A percentile compares a stretch with the other conserved stretches of the same genome.
Conservation (phyloP, 2,888 invertebrate species). For the Drosophila tripunctata region DNA sequence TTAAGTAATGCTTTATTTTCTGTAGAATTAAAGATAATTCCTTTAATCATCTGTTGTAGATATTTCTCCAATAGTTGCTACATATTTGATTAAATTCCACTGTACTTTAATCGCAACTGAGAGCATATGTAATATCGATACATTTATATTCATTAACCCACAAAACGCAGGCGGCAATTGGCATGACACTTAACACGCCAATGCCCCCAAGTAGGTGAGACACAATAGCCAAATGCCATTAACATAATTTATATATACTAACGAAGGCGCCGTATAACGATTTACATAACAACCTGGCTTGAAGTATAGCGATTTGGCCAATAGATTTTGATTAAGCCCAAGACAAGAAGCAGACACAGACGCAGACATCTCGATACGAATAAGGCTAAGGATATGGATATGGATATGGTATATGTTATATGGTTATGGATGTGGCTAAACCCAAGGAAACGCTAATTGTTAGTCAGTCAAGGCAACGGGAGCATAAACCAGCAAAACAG, state of each 20-base stretch:
- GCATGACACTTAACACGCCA: slow-evolving; percentile 50
- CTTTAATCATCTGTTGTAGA: neutral
- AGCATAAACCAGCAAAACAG: slow-evolving; percentile 51
- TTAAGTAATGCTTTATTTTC: neutral
- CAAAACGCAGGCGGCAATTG: slow-evolving; percentile 45
- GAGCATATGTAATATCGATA: slow-evolving; percentile 31
- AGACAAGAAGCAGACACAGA: slow-evolving; percentile 11
- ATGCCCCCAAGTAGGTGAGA: slow-evolving; percentile 1
- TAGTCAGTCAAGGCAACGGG: slow-evolving; percentile 43
- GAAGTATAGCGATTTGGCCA: slow-evolving; percentile 30
- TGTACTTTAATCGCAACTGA: neutral
- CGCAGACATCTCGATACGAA: neutral
- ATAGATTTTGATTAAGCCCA: slow-evolving; percentile 56
- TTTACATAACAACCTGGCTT: slow-evolving; percentile 43
- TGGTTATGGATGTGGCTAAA: neutral
- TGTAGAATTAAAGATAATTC: neutral
- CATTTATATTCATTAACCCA: slow-evolving; percentile 70
- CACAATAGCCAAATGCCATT: slow-evolving; percentile 60
- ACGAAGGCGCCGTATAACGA: slow-evolving; percentile 22
- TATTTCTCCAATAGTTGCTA: neutral
- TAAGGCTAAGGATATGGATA: neutral
- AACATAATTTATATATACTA: slow-evolving; percentile 72
- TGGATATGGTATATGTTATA: neutral
- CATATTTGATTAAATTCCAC: slow-evolving; percentile 13
- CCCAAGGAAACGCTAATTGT: slow-evolving; percentile 51